Evolutionary conservation across 1,140 invertebrate species (phyloP).

Genomic region (Drosophila sucinea): DNA sequence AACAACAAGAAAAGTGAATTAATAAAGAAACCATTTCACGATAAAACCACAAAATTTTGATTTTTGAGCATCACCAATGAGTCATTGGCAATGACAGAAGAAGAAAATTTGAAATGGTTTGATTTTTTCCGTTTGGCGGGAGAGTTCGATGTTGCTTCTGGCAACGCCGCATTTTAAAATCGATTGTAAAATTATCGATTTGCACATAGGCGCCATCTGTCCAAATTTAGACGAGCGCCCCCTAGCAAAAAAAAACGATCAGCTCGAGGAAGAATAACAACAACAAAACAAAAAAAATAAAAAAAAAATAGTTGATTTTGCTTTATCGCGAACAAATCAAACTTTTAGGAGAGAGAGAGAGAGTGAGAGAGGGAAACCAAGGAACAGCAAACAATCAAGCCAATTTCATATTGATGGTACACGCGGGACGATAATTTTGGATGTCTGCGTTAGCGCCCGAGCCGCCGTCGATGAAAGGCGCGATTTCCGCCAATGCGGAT

Average conservation of each 20-base stretch:
- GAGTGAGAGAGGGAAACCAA: background rate
- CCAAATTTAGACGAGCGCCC: background rate
- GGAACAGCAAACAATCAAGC: background rate
- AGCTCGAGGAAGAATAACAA: background rate
- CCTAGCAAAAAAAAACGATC: background rate
- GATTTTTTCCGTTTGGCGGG: background rate
- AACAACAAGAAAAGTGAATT: conserved; percentile 8
- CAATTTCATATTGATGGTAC: conserved; percentile 9
- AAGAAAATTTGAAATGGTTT: background rate
- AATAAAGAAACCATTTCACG: conserved; percentile 15
- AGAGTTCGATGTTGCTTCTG: background rate
- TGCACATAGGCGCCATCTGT: background rate
- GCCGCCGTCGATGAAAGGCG: conserved; percentile 17
- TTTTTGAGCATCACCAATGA: background rate
- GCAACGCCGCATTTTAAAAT: background rate
- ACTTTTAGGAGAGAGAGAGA: background rate
- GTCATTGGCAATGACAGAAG: no score
- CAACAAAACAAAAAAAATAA: conserved; percentile 12
- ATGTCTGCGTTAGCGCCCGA: conserved; percentile 17
- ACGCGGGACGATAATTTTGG: conserved; percentile 4
- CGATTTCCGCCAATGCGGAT: background rate
- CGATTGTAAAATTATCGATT: background rate
- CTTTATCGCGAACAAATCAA: conserved; percentile 4
- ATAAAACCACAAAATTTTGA: background rate
- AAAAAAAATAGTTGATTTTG: conserved; percentile 9